Percentiles rank a stretch among this genome's conserved stretches.
phyloP scores from a whole-genome alignment of 2,113 vertebrate species.

The Hassar affinis region DNA sequence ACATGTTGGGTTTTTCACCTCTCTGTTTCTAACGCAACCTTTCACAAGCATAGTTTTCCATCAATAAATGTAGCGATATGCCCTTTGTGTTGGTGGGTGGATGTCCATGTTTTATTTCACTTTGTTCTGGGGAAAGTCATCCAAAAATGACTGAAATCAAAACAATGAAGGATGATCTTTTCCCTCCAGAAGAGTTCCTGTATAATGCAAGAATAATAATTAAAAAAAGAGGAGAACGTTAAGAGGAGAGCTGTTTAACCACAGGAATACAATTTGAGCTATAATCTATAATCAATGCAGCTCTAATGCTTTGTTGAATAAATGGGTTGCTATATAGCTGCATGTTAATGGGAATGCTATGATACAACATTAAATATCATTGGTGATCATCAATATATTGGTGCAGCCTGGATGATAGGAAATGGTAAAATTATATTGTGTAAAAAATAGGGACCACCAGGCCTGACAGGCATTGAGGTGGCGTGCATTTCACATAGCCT shows the following conservation, averaged over 20 bases:
- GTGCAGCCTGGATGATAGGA: too few relatives aligned
- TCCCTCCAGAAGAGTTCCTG: background rate
- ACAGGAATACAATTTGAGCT: background rate
- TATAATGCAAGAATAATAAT: background rate
- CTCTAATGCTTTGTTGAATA: background rate
- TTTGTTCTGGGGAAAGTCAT: background rate
- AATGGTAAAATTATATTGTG: too few relatives aligned
- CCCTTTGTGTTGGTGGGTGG: background rate
- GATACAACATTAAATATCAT: background rate
- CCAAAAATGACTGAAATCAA: too few relatives aligned
- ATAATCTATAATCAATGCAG: background rate
- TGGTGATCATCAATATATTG: too few relatives aligned
- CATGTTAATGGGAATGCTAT: background rate
- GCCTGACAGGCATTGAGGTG: too few relatives aligned
- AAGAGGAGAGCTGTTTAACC: background rate
- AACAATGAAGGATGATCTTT: too few relatives aligned
- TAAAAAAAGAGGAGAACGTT: background rate
- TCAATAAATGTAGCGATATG: background rate
- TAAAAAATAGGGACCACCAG: too few relatives aligned
- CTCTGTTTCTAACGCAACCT: background rate
- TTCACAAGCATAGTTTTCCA: conserved; percentile 1
- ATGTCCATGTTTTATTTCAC: background rate
- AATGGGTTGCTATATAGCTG: background rate
- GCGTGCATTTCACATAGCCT: too few relatives aligned
- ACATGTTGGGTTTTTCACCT: conserved; percentile 26